Evolutionary conservation across 2,113 vertebrate species (phyloP).

Genomic region (Percopsis transmontana): DNA sequence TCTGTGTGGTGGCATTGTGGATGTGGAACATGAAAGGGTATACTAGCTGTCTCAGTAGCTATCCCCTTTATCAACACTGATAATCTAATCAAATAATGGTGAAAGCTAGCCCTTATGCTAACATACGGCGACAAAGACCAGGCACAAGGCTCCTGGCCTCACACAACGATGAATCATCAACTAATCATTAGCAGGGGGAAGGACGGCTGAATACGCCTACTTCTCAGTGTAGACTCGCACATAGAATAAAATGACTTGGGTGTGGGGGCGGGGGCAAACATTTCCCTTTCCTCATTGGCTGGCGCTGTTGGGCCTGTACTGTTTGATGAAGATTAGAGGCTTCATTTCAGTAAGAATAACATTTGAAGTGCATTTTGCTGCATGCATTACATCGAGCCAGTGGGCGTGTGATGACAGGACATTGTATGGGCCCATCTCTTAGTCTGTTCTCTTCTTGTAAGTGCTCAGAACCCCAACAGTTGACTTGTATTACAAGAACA

Average conservation of each 20-base stretch:
- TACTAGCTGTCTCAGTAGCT: fast-evolving
- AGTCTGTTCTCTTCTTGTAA: neutral
- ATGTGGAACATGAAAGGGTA: neutral
- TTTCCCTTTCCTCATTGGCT: neutral
- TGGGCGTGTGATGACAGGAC: conserved; percentile 13
- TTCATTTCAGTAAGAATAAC: neutral
- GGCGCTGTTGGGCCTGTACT: conserved; percentile 5
- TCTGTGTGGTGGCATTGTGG: neutral
- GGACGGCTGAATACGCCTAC: conserved; percentile 7
- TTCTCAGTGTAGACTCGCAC: conserved; percentile 7
- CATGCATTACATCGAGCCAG: conserved; percentile 13
- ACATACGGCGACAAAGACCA: neutral
- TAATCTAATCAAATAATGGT: conserved; percentile 15
- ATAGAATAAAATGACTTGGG: neutral
- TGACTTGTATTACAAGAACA: conserved; percentile 25
- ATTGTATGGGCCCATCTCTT: neutral
- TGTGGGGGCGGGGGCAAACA: neutral
- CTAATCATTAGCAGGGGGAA: conserved; percentile 29
- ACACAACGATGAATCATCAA: conserved; percentile 43
- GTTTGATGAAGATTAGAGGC: conserved; percentile 29
- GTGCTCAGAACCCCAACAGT: conserved; percentile 2
- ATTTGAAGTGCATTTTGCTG: too few relatives aligned
- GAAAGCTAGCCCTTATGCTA: neutral
- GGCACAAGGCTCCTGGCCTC: conserved; percentile 32
- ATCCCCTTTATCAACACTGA: neutral